phyloP scores from a whole-genome alignment of 2,113 vertebrate species.

The Promerops cafer region DNA sequence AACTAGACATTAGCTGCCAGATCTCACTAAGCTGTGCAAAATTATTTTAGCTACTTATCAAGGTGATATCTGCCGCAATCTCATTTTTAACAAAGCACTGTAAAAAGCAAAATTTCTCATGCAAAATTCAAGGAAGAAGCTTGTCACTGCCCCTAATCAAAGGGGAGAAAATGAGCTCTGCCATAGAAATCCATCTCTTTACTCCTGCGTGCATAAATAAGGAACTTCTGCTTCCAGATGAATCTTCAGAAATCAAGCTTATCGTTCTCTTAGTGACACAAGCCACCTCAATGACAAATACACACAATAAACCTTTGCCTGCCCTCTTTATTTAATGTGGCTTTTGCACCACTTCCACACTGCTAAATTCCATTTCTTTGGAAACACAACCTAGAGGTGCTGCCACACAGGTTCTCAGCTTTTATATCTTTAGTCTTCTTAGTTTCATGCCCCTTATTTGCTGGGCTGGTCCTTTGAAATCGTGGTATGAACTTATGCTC shows the following conservation, averaged over 20 bases:
- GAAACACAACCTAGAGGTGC: not conserved
- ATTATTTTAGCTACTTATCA: constrained; percentile 13
- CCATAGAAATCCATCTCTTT: not conserved
- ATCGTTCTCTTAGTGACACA: not conserved
- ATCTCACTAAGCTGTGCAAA: not conserved
- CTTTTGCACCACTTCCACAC: not conserved
- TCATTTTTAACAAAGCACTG: not conserved
- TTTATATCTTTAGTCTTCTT: not conserved
- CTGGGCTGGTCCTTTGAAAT: not conserved
- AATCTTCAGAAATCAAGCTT: not conserved
- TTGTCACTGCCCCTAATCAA: not conserved
- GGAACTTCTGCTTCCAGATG: not conserved
- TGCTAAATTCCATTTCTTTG: not conserved
- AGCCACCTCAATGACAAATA: not conserved
- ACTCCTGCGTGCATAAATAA: not conserved
- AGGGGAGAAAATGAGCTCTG: not conserved
- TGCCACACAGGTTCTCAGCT: not conserved
- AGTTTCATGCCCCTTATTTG: not conserved
- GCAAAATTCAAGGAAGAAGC: not conserved
- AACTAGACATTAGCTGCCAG: not conserved
- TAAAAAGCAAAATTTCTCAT: not conserved
- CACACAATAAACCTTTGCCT: not conserved
- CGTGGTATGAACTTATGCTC: not conserved
- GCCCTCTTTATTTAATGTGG: not conserved
- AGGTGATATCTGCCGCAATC: not conserved